Evolutionary conservation across 2,113 vertebrate species (phyloP).

Genomic region (Lamprotornis superbus): DNA sequence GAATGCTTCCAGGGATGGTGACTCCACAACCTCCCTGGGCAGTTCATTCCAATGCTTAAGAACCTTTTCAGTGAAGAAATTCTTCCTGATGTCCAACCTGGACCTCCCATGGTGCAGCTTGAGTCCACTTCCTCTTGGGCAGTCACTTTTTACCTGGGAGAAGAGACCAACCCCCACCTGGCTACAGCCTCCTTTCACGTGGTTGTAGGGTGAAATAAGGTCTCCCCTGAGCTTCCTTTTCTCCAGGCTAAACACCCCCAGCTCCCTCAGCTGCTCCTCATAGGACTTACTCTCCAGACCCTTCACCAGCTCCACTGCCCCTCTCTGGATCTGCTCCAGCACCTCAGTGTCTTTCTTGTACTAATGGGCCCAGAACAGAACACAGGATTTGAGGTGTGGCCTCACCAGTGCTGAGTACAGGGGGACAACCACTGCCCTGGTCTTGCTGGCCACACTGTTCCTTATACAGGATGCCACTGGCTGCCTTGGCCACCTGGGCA

Average conservation of each 20-base stretch:
- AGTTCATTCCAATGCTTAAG: neutral
- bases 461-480: neutral
- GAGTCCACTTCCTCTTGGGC: neutral
- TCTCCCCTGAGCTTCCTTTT: neutral
- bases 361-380: neutral
- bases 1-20: neutral
- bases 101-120: neutral
- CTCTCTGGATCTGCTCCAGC: neutral
- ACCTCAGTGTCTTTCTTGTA: neutral
- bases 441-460: neutral
- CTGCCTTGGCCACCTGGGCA: neutral
- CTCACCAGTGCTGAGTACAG: rapidly evolving
- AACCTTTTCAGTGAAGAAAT: neutral
- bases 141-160: neutral
- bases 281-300: neutral
- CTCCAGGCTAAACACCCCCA: neutral
- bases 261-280: neutral
- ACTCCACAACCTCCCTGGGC: neutral
- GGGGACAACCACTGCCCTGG: neutral
- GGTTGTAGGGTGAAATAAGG: rapidly evolving
- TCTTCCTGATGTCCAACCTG: neutral
- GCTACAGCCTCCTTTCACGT: neutral
- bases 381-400: neutral
- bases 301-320: neutral
- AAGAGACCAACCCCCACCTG: neutral